Conservation (phyloP, 2,113 vertebrate species). For the Paratilapia polleni region DNA sequence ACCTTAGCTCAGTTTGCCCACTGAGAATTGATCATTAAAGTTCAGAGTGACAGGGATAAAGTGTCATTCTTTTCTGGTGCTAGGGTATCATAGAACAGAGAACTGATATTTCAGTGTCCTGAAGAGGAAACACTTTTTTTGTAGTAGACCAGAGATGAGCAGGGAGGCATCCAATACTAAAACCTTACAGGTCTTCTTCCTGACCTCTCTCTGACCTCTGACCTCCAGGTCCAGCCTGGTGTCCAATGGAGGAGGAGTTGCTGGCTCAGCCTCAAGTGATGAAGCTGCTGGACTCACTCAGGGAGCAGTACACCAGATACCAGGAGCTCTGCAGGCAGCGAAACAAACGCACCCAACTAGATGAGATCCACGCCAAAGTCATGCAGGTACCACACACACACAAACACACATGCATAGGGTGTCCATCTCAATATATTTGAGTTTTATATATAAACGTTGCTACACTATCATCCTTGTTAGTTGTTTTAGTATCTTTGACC, state of each 20-base stretch:
- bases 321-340: slow-evolving; percentile 96
- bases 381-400: slow-evolving; percentile 88
- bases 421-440: neutral
- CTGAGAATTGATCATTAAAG: neutral
- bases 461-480: neutral
- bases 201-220: neutral
- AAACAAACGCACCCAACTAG: slow-evolving; percentile 95
- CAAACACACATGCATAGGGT: neutral
- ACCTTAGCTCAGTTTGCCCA: neutral
- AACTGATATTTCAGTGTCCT: neutral
- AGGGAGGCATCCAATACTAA: neutral
- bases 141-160: neutral
- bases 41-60: neutral
- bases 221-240: slow-evolving; percentile 87
- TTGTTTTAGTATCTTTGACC: slow-evolving; percentile 5
- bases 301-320: slow-evolving; percentile 95
- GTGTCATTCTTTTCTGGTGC: neutral
- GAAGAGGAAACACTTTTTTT: neutral
- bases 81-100: fast-evolving
- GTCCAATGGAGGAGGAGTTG: slow-evolving; percentile 97
- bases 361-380: slow-evolving; percentile 97
- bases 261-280: slow-evolving; percentile 97
- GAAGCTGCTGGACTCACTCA: slow-evolving; percentile 94
- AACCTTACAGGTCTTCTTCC: neutral
- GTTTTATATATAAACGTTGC: neutral